phyloP scores from a whole-genome alignment of 2,113 vertebrate species.

The Callorhinus ursinus region DNA sequence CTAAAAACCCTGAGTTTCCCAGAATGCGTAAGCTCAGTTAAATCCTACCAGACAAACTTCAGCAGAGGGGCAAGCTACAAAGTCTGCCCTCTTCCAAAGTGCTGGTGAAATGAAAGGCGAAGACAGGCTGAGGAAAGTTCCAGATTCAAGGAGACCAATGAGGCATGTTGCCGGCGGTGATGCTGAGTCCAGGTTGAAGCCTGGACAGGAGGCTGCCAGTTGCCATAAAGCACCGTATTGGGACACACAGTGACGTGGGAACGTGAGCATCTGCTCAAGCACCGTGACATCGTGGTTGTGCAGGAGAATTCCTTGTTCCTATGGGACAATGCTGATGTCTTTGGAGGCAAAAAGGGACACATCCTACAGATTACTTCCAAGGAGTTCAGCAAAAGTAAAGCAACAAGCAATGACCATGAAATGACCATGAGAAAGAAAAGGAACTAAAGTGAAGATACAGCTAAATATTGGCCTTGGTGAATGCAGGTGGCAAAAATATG shows the following conservation, averaged over 20 bases:
- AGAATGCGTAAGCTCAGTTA: background rate
- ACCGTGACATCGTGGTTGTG: rapidly evolving
- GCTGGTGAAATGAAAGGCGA: background rate
- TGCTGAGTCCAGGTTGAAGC: background rate
- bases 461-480: rapidly evolving
- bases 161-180: rapidly evolving
- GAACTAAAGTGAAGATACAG: rapidly evolving
- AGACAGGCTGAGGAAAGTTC: background rate
- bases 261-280: background rate
- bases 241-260: background rate
- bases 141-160: background rate
- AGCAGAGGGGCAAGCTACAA: background rate
- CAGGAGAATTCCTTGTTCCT: background rate
- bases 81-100: too few species aligned
- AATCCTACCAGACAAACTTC: background rate
- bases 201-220: background rate
- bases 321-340: background rate
- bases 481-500: background rate
- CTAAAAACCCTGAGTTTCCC: background rate
- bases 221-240: background rate
- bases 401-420: background rate
- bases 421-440: background rate
- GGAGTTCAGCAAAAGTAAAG: background rate
- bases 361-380: background rate
- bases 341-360: background rate